Evolutionary conservation across 2,888 invertebrate species (phyloP).

Genomic region (Imbricaverruca yamaguchii): DNA sequence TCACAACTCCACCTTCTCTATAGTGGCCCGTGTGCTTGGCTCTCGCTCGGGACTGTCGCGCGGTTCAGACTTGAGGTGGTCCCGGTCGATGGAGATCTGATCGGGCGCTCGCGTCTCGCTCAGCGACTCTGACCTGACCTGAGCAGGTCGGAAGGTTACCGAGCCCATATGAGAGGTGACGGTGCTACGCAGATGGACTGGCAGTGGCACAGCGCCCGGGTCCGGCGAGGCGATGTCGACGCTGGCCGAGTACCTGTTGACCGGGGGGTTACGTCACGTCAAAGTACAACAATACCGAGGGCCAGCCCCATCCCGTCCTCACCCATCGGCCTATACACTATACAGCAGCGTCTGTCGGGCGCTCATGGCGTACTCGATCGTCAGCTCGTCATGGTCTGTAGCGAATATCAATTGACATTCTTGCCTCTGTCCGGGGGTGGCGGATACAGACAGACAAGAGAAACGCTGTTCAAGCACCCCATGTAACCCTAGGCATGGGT

Average conservation of each 20-base stretch:
- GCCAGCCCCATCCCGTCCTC: not conserved
- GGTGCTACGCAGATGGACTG: slow-evolving; percentile 28
- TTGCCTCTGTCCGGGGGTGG: no score
- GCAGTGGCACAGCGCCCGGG: not conserved
- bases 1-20: not conserved
- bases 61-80: not conserved
- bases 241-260: not conserved
- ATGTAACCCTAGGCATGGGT: no score
- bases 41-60: not conserved
- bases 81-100: not conserved
- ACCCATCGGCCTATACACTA: not conserved
- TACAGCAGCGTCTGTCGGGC: not conserved
- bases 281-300: not conserved
- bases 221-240: slow-evolving; percentile 1
- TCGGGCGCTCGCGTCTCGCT: not conserved
- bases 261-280: not conserved
- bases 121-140: slow-evolving; percentile 30
- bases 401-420: not conserved
- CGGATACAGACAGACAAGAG: no score
- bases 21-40: not conserved
- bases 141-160: slow-evolving; percentile 32
- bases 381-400: not conserved
- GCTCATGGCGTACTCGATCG: not conserved
- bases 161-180: slow-evolving; percentile 29
- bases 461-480: no score